These are phyloP conservation scores for Amblyraja radiata DNA, from an alignment of 2,797 vertebrate genomes.

Conservation along the genomic window DNA sequence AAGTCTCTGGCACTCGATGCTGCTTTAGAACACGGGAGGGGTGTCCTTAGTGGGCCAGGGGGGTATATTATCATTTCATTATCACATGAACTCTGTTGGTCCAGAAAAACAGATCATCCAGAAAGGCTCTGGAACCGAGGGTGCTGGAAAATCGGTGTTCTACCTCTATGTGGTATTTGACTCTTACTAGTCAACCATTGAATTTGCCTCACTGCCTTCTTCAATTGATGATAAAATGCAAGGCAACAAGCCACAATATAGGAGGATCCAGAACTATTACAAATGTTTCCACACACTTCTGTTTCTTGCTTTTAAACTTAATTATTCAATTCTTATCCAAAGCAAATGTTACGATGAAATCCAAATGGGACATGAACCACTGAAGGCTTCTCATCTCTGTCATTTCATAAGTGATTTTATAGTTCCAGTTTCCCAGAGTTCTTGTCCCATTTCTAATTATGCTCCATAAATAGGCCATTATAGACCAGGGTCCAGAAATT, in stretches of 20 bases:
- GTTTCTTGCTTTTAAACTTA: background rate
- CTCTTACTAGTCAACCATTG: background rate
- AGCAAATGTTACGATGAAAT: conserved; percentile 11
- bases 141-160: background rate
- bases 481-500: background rate
- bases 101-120: no score
- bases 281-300: background rate
- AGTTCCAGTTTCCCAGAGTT: background rate
- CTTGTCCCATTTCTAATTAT: background rate
- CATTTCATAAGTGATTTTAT: background rate
- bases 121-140: no score
- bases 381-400: background rate
- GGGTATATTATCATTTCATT: no score
- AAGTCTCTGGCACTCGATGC: no score
- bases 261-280: background rate
- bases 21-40: no score
- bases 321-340: background rate
- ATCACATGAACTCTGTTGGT: no score
- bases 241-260: background rate
- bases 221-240: background rate
- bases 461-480: background rate
- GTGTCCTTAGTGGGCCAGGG: no score
- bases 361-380: background rate
- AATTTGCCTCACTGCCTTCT: background rate
- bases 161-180: background rate